phyloP scores from a whole-genome alignment of 2,888 invertebrate species.

The Trilocha varians region DNA sequence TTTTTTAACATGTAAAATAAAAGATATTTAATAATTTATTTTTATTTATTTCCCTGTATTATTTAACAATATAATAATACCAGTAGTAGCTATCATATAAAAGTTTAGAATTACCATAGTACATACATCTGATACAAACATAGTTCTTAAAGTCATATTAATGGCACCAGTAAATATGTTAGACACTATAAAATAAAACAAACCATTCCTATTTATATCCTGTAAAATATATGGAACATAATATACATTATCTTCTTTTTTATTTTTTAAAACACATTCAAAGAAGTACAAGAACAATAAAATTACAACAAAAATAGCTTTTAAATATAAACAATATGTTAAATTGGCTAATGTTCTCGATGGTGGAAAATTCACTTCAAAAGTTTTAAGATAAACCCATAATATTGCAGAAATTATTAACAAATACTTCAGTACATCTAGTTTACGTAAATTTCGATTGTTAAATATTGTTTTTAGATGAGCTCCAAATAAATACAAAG shows the following conservation, averaged over 20 bases:
- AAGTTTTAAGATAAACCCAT: slow-evolving; percentile 57
- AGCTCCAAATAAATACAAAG: slow-evolving; percentile 85
- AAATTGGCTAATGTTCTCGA: slow-evolving; percentile 89
- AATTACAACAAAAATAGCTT: slow-evolving; percentile 75
- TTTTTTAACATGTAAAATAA: slow-evolving; percentile 10
- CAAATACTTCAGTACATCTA: slow-evolving; percentile 22
- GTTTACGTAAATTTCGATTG: slow-evolving; percentile 32
- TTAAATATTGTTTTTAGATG: slow-evolving; percentile 73
- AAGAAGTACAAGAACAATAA: slow-evolving; percentile 68
- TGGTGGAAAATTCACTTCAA: slow-evolving; percentile 68
- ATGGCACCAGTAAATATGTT: slow-evolving; percentile 89
- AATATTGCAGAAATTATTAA: slow-evolving; percentile 27
- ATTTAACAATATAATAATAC: slow-evolving; percentile 44
- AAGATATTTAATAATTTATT: not conserved
- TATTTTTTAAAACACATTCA: slow-evolving; percentile 57
- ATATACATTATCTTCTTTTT: slow-evolving; percentile 27
- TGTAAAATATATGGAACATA: slow-evolving; percentile 74
- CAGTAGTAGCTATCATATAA: slow-evolving; percentile 67
- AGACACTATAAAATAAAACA: slow-evolving; percentile 86
- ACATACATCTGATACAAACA: slow-evolving; percentile 42
- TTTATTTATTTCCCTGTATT: slow-evolving; percentile 27
- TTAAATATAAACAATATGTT: slow-evolving; percentile 85
- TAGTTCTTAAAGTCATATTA: slow-evolving; percentile 81
- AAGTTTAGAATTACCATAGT: slow-evolving; percentile 70
- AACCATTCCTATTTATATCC: slow-evolving; percentile 85